phyloP scores from a whole-genome alignment of 2,113 vertebrate species.

The Pachyramphus minor region DNA sequence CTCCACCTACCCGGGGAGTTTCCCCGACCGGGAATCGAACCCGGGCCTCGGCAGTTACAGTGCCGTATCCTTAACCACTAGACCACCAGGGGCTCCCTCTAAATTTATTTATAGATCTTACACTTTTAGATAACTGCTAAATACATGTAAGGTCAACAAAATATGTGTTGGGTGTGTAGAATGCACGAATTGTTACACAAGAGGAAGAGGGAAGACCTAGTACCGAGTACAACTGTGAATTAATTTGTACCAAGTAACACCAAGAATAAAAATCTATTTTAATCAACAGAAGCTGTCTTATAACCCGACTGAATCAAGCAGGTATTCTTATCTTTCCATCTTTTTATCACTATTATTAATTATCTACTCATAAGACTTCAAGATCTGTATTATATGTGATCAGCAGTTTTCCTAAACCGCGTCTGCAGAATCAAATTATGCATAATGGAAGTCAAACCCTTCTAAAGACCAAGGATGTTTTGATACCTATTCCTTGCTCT shows the following conservation, averaged over 20 bases:
- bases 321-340: background rate
- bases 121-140: background rate
- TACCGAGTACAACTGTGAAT: background rate
- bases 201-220: background rate
- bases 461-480: background rate
- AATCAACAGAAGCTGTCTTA: background rate
- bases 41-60: too few species aligned
- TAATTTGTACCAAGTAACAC: background rate
- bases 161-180: rapidly evolving
- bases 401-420: background rate
- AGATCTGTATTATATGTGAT: background rate
- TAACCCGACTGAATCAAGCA: background rate
- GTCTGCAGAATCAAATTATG: background rate
- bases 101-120: background rate
- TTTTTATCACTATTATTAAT: background rate
- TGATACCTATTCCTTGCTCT: conserved; percentile 92
- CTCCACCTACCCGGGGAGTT: too few species aligned
- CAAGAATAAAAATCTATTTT: background rate
- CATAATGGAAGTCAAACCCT: background rate
- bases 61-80: too few species aligned
- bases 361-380: background rate
- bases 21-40: too few species aligned
- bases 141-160: background rate
- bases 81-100: too few species aligned
- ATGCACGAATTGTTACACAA: background rate